A percentile compares a stretch with the other conserved stretches of the same genome.
These are phyloP conservation scores for Melieria crassipennis DNA, from an alignment of 2,888 invertebrate species.

Conservation along the genomic window DNA sequence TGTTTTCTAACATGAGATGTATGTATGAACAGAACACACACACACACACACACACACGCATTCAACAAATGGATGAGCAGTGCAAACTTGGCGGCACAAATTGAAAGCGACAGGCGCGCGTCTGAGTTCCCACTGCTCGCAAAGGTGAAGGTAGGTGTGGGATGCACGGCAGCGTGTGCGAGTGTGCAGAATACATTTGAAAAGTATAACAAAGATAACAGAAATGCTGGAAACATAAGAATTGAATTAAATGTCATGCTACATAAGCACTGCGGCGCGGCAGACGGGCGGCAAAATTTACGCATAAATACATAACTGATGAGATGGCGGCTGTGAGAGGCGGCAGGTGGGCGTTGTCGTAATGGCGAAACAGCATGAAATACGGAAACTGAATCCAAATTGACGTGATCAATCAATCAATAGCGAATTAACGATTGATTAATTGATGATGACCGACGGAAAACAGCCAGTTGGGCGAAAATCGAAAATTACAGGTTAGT, in stretches of 20 bases:
- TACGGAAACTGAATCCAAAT: constrained; percentile 34
- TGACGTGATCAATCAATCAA: constrained; percentile 56
- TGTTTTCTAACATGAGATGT: background rate
- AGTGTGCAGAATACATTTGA: background rate
- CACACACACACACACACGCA: background rate
- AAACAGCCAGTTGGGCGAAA: no score
- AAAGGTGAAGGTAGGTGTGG: background rate
- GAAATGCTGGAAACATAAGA: background rate
- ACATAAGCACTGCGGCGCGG: no score
- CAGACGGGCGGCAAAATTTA: background rate
- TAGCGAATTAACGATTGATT: constrained; percentile 47
- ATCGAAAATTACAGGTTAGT: no score
- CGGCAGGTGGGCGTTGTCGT: background rate
- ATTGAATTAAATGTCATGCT: no score
- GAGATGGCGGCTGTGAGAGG: background rate
- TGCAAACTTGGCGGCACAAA: constrained; percentile 20
- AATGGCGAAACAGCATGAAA: background rate
- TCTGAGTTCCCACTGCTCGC: background rate
- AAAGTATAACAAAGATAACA: background rate
- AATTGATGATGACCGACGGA: constrained; percentile 35
- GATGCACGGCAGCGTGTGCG: background rate
- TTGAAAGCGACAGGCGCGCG: constrained; percentile 36
- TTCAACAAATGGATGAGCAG: background rate
- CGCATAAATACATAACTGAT: background rate
- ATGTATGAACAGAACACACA: background rate